phyloP scores from a whole-genome alignment of 2,113 vertebrate genomes.

The Menidia beryllina region DNA sequence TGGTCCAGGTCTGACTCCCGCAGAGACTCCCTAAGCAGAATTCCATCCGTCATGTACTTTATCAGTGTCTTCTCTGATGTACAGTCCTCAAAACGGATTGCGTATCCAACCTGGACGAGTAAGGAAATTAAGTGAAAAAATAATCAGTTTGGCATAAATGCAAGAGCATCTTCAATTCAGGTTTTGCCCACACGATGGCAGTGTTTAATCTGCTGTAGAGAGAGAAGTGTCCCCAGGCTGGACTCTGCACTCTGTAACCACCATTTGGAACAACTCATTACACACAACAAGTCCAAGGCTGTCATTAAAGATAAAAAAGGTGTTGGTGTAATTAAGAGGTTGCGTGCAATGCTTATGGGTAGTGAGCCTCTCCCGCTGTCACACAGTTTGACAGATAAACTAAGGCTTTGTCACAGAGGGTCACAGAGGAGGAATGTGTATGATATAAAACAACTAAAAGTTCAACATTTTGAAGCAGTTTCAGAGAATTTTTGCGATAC shows the following conservation, averaged over 20 bases:
- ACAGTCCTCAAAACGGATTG: constrained; percentile 98
- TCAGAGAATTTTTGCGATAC: too few species aligned
- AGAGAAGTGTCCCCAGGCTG: not conserved
- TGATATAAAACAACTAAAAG: too few species aligned
- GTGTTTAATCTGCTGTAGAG: not conserved
- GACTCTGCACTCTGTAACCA: not conserved
- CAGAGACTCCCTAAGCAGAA: constrained; percentile 95
- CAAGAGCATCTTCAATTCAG: too few species aligned
- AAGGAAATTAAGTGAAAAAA: not conserved
- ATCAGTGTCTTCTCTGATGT: constrained; percentile 95
- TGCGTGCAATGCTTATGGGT: too few species aligned
- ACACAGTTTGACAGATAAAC: too few species aligned
- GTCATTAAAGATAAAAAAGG: too few species aligned
- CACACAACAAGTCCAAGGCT: not conserved
- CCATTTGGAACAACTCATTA: not conserved
- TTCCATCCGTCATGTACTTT: constrained; percentile 99
- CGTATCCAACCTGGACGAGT: constrained; percentile 90
- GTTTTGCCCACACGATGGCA: constrained; percentile 67
- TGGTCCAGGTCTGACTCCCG: constrained; percentile 97
- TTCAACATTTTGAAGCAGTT: too few species aligned
- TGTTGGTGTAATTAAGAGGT: not conserved
- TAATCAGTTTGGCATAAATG: too few species aligned
- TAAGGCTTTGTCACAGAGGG: too few species aligned
- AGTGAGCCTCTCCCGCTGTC: too few species aligned
- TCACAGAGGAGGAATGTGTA: too few species aligned